Percentiles rank a stretch among this genome's conserved stretches.
These are phyloP conservation scores for Trichogramma dendrolimi DNA, from an alignment of 2,888 invertebrate species.

Conservation along the genomic window DNA sequence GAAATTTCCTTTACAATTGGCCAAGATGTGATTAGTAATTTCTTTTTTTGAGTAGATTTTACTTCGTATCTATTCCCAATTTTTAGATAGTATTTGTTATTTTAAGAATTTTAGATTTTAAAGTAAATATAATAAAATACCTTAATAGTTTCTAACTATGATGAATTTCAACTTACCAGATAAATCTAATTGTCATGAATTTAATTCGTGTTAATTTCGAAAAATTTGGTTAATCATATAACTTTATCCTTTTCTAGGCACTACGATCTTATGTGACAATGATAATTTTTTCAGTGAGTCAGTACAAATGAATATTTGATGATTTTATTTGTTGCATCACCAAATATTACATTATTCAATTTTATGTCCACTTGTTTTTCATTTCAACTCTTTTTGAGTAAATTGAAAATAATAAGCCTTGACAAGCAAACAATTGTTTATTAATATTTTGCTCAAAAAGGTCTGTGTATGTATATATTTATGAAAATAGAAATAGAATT, in stretches of 20 bases:
- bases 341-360: slow-evolving; percentile 6
- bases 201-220: too few species aligned
- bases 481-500: slow-evolving; percentile 47
- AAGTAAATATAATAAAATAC: slow-evolving; percentile 17
- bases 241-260: too few species aligned
- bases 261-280: not conserved
- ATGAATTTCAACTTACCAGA: not conserved
- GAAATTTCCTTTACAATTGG: slow-evolving; percentile 10
- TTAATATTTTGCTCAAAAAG: slow-evolving; percentile 29
- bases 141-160: slow-evolving; percentile 14
- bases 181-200: too few species aligned
- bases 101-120: slow-evolving; percentile 22
- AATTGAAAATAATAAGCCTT: slow-evolving; percentile 17
- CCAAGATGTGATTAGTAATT: slow-evolving; percentile 14
- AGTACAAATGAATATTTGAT: not conserved
- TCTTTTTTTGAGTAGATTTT: slow-evolving; percentile 13
- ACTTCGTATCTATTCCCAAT: slow-evolving; percentile 13
- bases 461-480: slow-evolving; percentile 48
- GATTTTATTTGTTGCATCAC: slow-evolving; percentile 12
- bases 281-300: slow-evolving; percentile 8
- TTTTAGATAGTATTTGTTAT: slow-evolving; percentile 17
- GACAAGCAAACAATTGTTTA: slow-evolving; percentile 15
- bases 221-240: too few species aligned
- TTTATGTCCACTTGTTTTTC: slow-evolving; percentile 15
- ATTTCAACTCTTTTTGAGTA: slow-evolving; percentile 8